phyloP scores from a whole-genome alignment of 2,113 vertebrate genomes.

The Sylvilagus bachmani region DNA sequence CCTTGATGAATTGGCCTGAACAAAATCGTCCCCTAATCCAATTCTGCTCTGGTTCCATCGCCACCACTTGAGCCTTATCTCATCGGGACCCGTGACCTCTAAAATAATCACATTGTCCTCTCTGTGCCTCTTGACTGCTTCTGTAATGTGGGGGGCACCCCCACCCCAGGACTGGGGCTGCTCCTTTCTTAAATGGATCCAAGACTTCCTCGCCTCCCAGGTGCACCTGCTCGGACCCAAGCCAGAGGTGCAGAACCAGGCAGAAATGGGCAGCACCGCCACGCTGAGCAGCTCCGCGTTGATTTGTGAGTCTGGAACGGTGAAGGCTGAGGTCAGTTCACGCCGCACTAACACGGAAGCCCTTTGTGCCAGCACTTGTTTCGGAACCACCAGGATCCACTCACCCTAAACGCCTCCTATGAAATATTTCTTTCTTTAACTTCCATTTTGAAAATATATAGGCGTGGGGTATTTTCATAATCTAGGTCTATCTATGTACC shows the following conservation, averaged over 20 bases:
- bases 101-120: constrained; percentile 65
- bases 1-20: constrained; percentile 68
- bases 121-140: not conserved
- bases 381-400: not conserved
- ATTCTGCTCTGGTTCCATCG: not conserved
- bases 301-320: not conserved
- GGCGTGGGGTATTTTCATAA: not conserved
- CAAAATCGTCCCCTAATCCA: constrained; percentile 56
- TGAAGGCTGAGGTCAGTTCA: not conserved
- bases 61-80: constrained; percentile 66
- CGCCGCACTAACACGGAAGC: not conserved
- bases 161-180: rapidly evolving
- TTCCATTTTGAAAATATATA: not conserved
- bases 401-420: not conserved
- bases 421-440: not conserved
- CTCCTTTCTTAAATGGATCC: not conserved
- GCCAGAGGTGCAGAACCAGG: not conserved
- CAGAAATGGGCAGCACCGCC: not conserved
- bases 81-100: constrained; percentile 56
- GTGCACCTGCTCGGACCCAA: not conserved
- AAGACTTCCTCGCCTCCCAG: not conserved
- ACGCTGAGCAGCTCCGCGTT: not conserved
- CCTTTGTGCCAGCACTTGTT: not conserved
- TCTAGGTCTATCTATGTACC: not conserved
- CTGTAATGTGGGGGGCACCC: not conserved